Evolutionary conservation across 2,113 vertebrate species (phyloP), one percentile per base, ranked within the genome.

Genomic region (Hippocampus comes): DNA sequence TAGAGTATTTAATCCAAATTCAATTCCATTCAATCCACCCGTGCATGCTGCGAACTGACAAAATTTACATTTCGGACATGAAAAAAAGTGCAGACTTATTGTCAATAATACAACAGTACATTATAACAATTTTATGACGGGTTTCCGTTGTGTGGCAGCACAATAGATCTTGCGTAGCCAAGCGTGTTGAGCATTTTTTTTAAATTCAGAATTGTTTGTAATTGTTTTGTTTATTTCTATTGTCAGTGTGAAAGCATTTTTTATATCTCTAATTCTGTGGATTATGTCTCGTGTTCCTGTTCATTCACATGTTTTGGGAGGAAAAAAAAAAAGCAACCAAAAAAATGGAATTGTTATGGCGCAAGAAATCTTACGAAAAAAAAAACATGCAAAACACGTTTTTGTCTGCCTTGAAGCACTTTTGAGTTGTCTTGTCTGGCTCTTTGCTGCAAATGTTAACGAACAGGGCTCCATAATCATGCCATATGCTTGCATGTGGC

Each of bases 401-500:
- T 76, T 25, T 38, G 7, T 53, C 48, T 23, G 12, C 43, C 55
- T 57, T 49, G 23, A 67, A 30, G n/a, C 12, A 25, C 3, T 4
- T 78, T 82, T 82, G 76, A 88, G 82, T 76, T 81, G 79, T 89
- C 86, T 85, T 75, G 23, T 87, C 86, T 86, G 80, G 85, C 82
- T 89, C 82, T 87, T 83, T 82, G 80, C 85, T 84, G 84, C 83
- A 88, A 88, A 88, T 88, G 90, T 88, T 88, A 91, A 88, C 85
- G 73, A 90, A 89, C 86, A 74, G 81, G 79, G 82, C 42, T 48
- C 85, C 84, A 87, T 90, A 89, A 89, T 89, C 85, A 82, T 86
- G 84, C 87, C 89, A 88, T 90, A 90, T 89, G 88, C 86, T 88
- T 83, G 83, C 82, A 88, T 86, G 87, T 88, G 89, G 89, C 85